phyloP scores from a whole-genome alignment of 2,797 vertebrate species.

The Coregonus suidteri region DNA sequence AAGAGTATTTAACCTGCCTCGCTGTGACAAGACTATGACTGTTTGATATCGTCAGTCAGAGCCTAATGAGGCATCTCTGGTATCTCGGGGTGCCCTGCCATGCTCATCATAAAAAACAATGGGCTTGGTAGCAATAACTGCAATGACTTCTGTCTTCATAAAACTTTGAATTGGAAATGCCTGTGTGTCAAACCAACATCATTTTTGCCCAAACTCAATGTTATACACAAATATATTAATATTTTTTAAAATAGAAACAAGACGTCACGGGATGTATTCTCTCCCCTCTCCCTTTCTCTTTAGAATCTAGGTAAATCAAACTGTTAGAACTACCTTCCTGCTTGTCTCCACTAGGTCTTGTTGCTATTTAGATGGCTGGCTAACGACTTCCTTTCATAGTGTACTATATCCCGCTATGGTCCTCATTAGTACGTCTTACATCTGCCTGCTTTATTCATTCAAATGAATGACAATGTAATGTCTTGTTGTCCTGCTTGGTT shows the following conservation, averaged over 20 bases:
- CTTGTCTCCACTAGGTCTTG: not conserved
- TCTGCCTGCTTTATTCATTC: not conserved
- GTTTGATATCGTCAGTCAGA: not conserved
- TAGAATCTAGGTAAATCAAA: not conserved
- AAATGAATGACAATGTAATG: not conserved
- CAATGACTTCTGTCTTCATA: not conserved
- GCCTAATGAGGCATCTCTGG: not conserved
- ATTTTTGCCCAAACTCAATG: not conserved
- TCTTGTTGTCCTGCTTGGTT: not conserved
- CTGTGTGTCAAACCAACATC: not conserved
- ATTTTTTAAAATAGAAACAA: no score
- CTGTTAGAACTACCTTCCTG: not conserved
- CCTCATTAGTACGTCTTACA: not conserved
- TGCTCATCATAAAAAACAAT: not conserved
- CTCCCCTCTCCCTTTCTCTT: not conserved
- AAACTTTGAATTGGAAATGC: not conserved
- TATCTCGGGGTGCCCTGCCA: not conserved
- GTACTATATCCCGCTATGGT: not conserved
- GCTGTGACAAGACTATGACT: not conserved
- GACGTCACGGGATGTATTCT: not conserved
- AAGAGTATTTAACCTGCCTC: constrained; percentile 1
- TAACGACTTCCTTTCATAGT: not conserved
- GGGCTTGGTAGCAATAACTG: not conserved
- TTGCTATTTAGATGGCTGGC: constrained; percentile 2
- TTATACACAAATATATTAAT: not conserved